phyloP scores from a whole-genome alignment of 2,113 vertebrate genomes.

The Formicarius rufipectus region DNA sequence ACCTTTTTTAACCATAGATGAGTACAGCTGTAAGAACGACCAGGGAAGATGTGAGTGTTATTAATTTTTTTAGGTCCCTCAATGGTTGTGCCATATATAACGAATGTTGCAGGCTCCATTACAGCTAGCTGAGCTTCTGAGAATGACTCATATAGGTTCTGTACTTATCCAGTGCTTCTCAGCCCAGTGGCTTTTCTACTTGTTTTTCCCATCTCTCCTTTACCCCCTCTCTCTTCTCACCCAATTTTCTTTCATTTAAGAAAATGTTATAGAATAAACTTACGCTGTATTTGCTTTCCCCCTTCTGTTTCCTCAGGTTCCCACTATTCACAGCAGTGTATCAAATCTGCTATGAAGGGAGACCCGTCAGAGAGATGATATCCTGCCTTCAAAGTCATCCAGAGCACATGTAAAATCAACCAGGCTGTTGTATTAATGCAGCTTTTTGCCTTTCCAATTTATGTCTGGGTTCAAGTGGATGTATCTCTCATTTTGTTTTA shows the following conservation, averaged over 20 bases:
- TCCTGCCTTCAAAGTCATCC: conserved; percentile 87
- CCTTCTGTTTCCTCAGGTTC: conserved; percentile 72
- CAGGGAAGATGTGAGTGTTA: neutral
- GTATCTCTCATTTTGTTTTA: neutral
- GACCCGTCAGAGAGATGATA: conserved; percentile 82
- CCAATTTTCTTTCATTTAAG: neutral
- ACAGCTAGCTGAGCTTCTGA: neutral
- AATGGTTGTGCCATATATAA: neutral
- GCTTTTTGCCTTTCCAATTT: neutral
- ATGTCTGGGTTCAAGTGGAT: neutral
- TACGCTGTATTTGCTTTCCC: rapidly evolving
- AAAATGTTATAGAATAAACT: neutral
- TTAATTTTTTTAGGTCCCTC: neutral
- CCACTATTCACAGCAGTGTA: conserved; percentile 86
- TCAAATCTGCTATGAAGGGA: conserved; percentile 86
- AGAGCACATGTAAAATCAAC: conserved; percentile 76
- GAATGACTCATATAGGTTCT: neutral
- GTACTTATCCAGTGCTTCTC: neutral
- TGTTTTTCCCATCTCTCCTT: neutral
- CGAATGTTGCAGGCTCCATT: neutral
- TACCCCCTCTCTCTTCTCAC: neutral
- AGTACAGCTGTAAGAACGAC: neutral
- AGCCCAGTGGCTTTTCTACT: too few relatives aligned
- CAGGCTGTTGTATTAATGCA: neutral
- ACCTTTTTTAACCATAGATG: neutral